Percentiles rank a stretch among this genome's conserved stretches.
phyloP scores from a whole-genome alignment of 2,797 vertebrate species.

The Squalus acanthias region DNA sequence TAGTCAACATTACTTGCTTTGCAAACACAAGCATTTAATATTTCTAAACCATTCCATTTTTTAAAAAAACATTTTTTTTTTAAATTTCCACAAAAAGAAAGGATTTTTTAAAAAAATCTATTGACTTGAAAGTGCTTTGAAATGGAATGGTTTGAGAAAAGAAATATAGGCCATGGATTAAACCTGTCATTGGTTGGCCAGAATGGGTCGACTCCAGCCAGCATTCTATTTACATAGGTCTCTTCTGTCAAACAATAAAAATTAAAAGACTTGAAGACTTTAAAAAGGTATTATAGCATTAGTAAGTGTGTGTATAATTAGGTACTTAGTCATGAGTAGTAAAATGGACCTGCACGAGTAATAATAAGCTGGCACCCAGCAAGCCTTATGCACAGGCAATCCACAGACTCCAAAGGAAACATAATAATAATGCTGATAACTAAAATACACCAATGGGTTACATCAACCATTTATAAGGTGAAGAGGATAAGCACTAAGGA shows the following conservation, averaged over 20 bases:
- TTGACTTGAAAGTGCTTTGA: constrained; percentile 89
- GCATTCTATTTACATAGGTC: constrained; percentile 60
- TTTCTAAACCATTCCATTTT: constrained; percentile 68
- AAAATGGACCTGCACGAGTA: constrained; percentile 49
- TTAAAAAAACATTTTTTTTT: constrained; percentile 45
- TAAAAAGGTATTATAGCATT: constrained; percentile 66
- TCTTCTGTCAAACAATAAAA: constrained; percentile 40
- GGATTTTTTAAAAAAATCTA: constrained; percentile 52
- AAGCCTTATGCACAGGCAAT: constrained; percentile 57
- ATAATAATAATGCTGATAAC: constrained; percentile 58
- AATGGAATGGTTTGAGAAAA: constrained; percentile 79
- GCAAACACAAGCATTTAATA: constrained; percentile 52
- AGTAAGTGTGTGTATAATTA: constrained; percentile 55
- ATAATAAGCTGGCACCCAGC: constrained; percentile 53
- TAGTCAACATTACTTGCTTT: constrained; percentile 62
- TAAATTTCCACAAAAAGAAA: constrained; percentile 57
- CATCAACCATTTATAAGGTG: constrained; percentile 63
- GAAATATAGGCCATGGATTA: constrained; percentile 61
- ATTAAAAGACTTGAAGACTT: constrained; percentile 68
- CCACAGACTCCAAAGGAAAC: constrained; percentile 60
- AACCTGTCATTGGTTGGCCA: constrained; percentile 56
- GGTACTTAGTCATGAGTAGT: constrained; percentile 47
- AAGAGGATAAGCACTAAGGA: constrained; percentile 67
- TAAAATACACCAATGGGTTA: constrained; percentile 63
- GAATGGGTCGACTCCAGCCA: constrained; percentile 52